phyloP scores from a whole-genome alignment of 2,888 invertebrate species.

The Habrosyne pyritoides region DNA sequence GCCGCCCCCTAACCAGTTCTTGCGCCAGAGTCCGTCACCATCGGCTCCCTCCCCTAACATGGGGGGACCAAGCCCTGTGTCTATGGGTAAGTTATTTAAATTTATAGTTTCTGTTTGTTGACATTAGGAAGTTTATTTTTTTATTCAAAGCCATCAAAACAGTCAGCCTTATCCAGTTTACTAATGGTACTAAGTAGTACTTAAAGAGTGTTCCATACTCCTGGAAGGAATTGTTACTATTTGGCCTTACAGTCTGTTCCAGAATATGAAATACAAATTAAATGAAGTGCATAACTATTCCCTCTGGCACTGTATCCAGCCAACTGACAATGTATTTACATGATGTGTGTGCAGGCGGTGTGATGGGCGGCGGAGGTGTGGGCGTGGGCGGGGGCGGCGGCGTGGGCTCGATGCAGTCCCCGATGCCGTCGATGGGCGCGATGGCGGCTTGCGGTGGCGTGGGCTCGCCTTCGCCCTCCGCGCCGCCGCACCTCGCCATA shows the following conservation, averaged over 20 bases:
- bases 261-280: no score
- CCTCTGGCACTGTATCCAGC: no score
- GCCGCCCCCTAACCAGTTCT: constrained; percentile 89
- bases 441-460: constrained; percentile 81
- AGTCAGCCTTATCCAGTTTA: no score
- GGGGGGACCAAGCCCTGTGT: constrained; percentile 80
- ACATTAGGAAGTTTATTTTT: no score
- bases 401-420: constrained; percentile 63
- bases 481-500: constrained; percentile 76
- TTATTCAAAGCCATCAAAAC: no score
- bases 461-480: constrained; percentile 87
- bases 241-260: no score
- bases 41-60: constrained; percentile 88
- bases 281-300: no score
- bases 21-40: constrained; percentile 91
- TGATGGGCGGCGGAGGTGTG: constrained; percentile 55
- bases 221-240: no score
- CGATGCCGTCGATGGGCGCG: constrained; percentile 68
- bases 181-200: no score
- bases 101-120: no score
- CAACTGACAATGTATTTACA: no score
- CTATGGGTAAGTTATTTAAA: constrained; percentile 60
- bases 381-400: constrained; percentile 71
- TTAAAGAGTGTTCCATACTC: no score
- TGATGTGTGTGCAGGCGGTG: constrained; percentile 47